Percentiles rank a stretch among this genome's conserved stretches.
Conservation (phyloP, 2,797 vertebrate genomes). For the Pipistrellus nathusii region DNA sequence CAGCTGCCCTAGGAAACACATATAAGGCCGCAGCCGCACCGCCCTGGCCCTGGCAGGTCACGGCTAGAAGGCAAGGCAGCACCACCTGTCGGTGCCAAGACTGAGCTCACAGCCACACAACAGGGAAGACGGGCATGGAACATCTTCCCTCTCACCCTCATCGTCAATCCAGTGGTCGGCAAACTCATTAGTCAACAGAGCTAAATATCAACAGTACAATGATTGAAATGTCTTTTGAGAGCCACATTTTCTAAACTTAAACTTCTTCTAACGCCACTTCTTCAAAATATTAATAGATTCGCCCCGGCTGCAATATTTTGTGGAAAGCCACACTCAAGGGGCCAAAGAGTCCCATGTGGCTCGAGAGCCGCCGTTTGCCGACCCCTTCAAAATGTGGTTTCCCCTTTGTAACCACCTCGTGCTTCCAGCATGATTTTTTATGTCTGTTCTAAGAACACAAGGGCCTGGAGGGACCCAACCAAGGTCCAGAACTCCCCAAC, state of each 20-base stretch:
- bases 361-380: too few relatives aligned
- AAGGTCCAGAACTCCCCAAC: not conserved
- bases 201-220: too few relatives aligned
- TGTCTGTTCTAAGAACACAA: not conserved
- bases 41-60: not conserved
- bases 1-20: not conserved
- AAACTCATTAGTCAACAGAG: too few relatives aligned
- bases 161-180: not conserved
- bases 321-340: too few relatives aligned
- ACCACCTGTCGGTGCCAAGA: not conserved
- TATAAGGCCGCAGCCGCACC: not conserved
- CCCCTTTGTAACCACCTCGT: not conserved
- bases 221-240: too few relatives aligned
- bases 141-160: not conserved
- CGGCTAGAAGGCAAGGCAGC: not conserved
- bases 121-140: too few relatives aligned
- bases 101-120: not conserved
- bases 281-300: too few relatives aligned
- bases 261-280: too few relatives aligned
- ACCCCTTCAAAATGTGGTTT: not conserved
- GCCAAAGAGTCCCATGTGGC: too few relatives aligned
- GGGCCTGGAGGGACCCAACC: not conserved
- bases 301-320: too few relatives aligned
- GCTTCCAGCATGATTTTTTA: not conserved
- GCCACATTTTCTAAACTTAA: too few relatives aligned